These are phyloP conservation scores for Arenaria interpres DNA, from an alignment of 2,113 vertebrate species.

Conservation along the genomic window DNA sequence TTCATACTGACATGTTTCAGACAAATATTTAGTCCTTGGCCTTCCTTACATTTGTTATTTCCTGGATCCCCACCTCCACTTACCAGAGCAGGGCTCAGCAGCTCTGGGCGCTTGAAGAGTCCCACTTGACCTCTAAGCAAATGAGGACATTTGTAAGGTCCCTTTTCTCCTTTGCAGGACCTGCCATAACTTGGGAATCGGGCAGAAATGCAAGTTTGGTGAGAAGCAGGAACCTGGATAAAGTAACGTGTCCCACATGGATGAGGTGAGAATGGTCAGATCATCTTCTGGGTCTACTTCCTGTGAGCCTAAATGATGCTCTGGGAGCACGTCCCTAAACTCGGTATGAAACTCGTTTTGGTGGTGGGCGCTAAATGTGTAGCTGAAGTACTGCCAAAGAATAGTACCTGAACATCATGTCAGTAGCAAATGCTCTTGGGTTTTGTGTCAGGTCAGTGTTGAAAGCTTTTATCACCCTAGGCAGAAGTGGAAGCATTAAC, in stretches of 20 bases:
- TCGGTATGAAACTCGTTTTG: background rate
- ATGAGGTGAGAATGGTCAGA: background rate
- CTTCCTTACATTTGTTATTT: background rate
- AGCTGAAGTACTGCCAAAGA: background rate
- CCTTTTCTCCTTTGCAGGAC: background rate
- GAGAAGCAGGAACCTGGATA: background rate
- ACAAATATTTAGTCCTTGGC: background rate
- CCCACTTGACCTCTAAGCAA: background rate
- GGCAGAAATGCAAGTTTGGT: background rate
- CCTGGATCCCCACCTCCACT: background rate
- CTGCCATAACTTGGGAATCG: background rate
- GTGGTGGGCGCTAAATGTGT: background rate
- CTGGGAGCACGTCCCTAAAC: background rate
- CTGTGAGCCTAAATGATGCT: background rate
- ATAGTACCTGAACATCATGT: background rate
- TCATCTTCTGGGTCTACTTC: background rate
- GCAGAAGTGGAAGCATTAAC: background rate
- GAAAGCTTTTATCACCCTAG: background rate
- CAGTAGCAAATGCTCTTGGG: background rate
- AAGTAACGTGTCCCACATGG: background rate
- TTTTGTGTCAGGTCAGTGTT: background rate
- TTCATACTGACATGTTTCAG: background rate
- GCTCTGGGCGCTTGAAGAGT: background rate
- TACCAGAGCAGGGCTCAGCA: background rate
- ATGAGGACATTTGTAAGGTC: background rate